These are phyloP conservation scores for Drusus annulatus DNA, from an alignment of 1,140 invertebrate species.

Conservation along the genomic window DNA sequence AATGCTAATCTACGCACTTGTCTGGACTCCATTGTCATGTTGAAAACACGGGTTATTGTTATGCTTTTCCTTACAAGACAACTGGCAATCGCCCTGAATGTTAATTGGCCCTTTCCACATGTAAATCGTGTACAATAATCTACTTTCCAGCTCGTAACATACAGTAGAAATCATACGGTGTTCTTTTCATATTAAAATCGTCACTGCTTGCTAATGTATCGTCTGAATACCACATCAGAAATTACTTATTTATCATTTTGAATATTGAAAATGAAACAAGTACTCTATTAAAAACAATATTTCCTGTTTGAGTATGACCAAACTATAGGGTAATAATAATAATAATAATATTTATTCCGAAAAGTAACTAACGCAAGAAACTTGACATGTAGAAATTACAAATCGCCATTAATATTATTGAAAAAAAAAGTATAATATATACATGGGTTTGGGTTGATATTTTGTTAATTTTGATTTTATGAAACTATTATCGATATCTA, in stretches of 20 bases:
- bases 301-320: no score
- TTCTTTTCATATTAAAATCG: conserved; percentile 4
- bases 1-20: no score
- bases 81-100: not conserved
- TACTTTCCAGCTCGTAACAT: not conserved
- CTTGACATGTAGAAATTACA: no score
- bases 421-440: no score
- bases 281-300: no score
- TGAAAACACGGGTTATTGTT: conserved; percentile 6
- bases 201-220: not conserved
- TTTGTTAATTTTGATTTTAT: no score
- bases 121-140: not conserved
- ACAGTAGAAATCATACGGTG: not conserved
- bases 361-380: no score
- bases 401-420: no score
- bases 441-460: no score
- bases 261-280: not conserved
- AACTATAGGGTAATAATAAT: no score
- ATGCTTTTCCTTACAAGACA: not conserved
- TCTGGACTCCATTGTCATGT: not conserved
- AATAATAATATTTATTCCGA: no score
- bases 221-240: not conserved
- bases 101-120: not conserved
- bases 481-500: no score
- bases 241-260: not conserved